Conservation (phyloP, 2,113 vertebrate species). For the Ameiurus melas region DNA sequence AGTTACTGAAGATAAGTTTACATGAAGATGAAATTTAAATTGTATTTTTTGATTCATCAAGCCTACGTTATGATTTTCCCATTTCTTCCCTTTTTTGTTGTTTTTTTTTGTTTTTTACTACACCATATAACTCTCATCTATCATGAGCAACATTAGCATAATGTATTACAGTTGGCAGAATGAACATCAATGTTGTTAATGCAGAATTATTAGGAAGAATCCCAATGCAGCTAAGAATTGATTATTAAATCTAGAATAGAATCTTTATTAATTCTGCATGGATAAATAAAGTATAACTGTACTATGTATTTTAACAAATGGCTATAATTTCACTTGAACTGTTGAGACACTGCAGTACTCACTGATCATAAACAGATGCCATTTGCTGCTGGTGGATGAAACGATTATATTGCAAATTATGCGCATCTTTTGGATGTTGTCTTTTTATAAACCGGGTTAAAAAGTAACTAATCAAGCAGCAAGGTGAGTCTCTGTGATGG, state of each 20-base stretch:
- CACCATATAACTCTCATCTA: not conserved
- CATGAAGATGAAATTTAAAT: not conserved
- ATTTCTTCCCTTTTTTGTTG: not conserved
- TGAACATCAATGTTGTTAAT: not conserved
- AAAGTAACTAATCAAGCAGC: not conserved
- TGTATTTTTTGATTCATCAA: not conserved
- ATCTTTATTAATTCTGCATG: not conserved
- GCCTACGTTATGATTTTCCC: not conserved
- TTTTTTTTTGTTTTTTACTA: not conserved
- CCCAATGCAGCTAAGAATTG: not conserved
- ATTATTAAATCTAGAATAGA: too few relatives aligned
- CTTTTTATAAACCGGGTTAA: not conserved
- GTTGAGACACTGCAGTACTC: not conserved
- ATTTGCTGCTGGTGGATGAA: not conserved
- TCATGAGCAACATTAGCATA: not conserved
- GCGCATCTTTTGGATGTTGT: not conserved
- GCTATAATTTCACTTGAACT: constrained; percentile 1
- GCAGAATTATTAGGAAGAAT: not conserved
- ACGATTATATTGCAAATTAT: not conserved
- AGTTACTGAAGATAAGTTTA: not conserved
- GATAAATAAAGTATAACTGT: not conserved
- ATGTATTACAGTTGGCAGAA: not conserved
- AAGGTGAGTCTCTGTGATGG: not conserved
- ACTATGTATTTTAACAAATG: not conserved
- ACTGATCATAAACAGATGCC: not conserved